Base-by-base conservation (phyloP, 1,140 invertebrate species). In the Philopotamus ludificatus region DNA sequence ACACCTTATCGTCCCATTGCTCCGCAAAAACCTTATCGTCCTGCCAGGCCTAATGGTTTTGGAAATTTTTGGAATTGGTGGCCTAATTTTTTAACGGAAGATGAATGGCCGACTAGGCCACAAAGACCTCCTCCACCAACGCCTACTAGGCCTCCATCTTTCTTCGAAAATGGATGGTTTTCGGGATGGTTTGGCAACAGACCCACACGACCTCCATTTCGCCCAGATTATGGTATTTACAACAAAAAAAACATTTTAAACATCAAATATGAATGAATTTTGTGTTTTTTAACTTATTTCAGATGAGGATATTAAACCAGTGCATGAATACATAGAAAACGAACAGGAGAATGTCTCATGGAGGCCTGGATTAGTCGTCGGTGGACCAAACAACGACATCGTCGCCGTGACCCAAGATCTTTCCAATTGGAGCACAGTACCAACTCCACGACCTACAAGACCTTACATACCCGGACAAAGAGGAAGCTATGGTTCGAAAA, bases 351-450 rank as follows among this genome's bases (percentile, higher is more conserved):
- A 23, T 20, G 41, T 15, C 0, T 15, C 34, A 16, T 70, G 68
- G 68, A 70, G 49, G 49, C 68, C 68, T 9, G 61, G 68, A 25
- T 42, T 34, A 8, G 41, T 66, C 1, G 59, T 70, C 41, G 68
- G 68, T n/a, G 68, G 68, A 39, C 68, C 68, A 3, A 70, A 50
- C 34, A 66, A 63, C 34, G 42, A 66, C 42, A 70, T 70, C 15
- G 53, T 70, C n/a, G 60, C 44, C 1, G 44, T 70, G 2, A 60
- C 54, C 9, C 68, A 70, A 21, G 68, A 70, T 41, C 20, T 70
- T 7, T 63, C 58, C 23, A 70, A 55, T 53, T 70, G 68, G 68
- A 65, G 54, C 16, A 66, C 51, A 3, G 22, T 23, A 4, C 68
- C 68, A 2, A 70, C 64, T 39, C 68, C 64, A 15, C 18, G 64